Conservation (phyloP, 1,140 invertebrate species). For the Sarcophaga peregrina region DNA sequence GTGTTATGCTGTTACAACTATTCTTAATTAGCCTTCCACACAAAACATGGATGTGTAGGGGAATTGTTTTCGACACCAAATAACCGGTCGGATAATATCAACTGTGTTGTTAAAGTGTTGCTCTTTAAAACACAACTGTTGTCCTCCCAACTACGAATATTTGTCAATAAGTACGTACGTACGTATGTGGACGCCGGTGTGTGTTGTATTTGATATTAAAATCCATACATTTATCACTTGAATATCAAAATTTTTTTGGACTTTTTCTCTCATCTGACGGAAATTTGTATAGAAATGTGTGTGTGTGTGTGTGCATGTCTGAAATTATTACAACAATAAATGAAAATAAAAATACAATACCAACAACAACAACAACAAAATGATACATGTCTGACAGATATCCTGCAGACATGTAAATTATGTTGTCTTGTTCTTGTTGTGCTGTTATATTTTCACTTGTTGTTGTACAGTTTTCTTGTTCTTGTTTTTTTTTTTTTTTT, state of each 20-base stretch:
- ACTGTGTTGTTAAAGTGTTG: too few species aligned
- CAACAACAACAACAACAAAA: slow-evolving; percentile 9
- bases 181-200: neutral
- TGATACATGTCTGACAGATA: slow-evolving; percentile 41
- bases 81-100: too few species aligned
- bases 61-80: too few species aligned
- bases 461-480: neutral
- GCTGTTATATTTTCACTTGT: neutral
- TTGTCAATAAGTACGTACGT: neutral
- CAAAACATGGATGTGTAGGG: too few species aligned
- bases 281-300: too few species aligned
- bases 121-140: too few species aligned
- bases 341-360: neutral
- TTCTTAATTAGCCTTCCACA: too few species aligned
- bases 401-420: slow-evolving; percentile 42
- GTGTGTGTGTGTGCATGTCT: neutral
- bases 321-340: neutral
- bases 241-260: neutral
- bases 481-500: neutral
- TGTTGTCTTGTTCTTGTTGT: slow-evolving; percentile 8
- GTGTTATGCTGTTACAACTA: too few species aligned
- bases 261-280: too few species aligned
- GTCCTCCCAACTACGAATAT: too few species aligned
- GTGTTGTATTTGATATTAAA: neutral
- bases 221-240: neutral